Base-by-base conservation (phyloP, 1,140 invertebrate genomes). In the Calliphora vicina region DNA sequence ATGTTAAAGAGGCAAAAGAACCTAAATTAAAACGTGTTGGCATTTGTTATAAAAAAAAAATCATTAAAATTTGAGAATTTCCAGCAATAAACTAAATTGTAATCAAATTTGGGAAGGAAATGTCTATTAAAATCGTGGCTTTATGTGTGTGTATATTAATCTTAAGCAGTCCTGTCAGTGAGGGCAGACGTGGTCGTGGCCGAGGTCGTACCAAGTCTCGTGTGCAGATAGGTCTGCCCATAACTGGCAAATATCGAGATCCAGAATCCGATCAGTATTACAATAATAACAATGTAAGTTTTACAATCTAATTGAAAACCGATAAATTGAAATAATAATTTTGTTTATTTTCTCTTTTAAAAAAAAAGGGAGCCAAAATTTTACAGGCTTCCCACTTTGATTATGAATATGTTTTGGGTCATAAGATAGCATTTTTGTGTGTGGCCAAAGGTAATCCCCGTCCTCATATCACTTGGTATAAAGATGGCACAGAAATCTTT, bases 391-490 rank as follows among this genome's bases (percentile, higher is more conserved):
- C 97, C 0, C 97, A 98, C 91, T 98, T 98, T 91, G 97, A 98
- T 91, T 94, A 96, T 91, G 96, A 97, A 93, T 98, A 97, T 91
- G 95, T 96, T 43, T 89, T 98, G 84, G 97, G 97, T 6, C 97
- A 98, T 90, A 98, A 98, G 91, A 97, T 98, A 81, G 95, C 95
- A 1, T 98, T 98, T 87, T 91, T 98, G 20, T 98, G 97, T 89
- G 94, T 96, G 17, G 97, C 97, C 1, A 94, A 94, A 87, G 97
- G 97, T 6, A 94, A 93, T 83, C 97, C 97, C 3, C 91, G 96
- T 72, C 96, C 96, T 0, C 95, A 96, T 43, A 97, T 97, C 57
- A 97, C 96, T 10, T 97, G 97, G 97, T 97, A 96, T 88, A 98
- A 98, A 91, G 97, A 98, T 91, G 96, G 96, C 12, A 94, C 95